A percentile compares a stretch with the other conserved stretches of the same genome.
Evolutionary conservation across 2,797 vertebrate species (phyloP).

Genomic region (Myotis myotis): DNA sequence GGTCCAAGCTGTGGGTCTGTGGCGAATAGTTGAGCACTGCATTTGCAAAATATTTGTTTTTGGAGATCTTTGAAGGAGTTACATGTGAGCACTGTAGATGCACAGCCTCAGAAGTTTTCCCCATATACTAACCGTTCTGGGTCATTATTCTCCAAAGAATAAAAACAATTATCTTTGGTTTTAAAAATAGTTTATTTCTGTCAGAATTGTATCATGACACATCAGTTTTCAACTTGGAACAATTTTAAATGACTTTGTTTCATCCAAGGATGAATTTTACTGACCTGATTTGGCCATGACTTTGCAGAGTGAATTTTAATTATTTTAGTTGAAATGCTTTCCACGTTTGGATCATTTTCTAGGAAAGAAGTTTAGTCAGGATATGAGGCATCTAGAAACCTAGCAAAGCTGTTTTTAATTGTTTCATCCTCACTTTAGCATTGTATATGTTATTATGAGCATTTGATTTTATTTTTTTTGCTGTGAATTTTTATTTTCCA

Average conservation of each 20-base stretch:
- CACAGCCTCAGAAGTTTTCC: neutral
- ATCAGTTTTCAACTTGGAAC: slow-evolving; percentile 51
- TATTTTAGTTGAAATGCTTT: slow-evolving; percentile 54
- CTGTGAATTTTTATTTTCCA: slow-evolving; percentile 49
- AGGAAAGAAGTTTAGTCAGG: slow-evolving; percentile 31
- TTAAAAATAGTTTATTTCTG: slow-evolving; percentile 69
- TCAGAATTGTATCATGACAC: slow-evolving; percentile 60
- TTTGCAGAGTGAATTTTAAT: slow-evolving; percentile 74
- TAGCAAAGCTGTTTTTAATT: slow-evolving; percentile 38
- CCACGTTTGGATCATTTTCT: slow-evolving; percentile 50
- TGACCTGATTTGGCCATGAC: slow-evolving; percentile 66
- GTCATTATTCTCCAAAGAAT: slow-evolving; percentile 74
- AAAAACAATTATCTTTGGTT: slow-evolving; percentile 70
- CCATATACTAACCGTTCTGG: slow-evolving; percentile 51
- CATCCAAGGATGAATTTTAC: slow-evolving; percentile 63
- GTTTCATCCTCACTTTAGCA: slow-evolving; percentile 23
- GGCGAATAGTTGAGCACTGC: neutral
- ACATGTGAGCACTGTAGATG: neutral
- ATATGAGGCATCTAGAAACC: slow-evolving; percentile 22
- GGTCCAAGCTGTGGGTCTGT: neutral
- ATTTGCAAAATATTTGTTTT: slow-evolving; percentile 26
- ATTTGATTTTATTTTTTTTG: slow-evolving; percentile 4
- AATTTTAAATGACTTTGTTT: slow-evolving; percentile 67
- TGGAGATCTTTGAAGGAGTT: slow-evolving; percentile 26
- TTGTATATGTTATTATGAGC: neutral